A percentile compares a stretch with the other conserved stretches of the same genome.
Conservation (phyloP, 2,113 vertebrate species). For the Fulmarus glacialis region DNA sequence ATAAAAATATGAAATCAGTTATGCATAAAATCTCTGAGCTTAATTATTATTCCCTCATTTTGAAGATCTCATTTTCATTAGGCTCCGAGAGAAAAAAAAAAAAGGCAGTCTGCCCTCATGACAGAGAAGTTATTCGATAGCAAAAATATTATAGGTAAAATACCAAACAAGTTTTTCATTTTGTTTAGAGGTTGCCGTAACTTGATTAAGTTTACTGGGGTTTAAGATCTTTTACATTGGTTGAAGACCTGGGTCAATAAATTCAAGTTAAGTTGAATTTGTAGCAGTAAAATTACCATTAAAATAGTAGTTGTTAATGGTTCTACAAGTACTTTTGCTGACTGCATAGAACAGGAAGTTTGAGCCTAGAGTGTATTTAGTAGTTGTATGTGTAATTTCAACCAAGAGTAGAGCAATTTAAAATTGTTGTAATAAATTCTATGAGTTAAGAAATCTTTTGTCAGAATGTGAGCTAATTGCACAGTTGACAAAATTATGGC, state of each 20-base stretch:
- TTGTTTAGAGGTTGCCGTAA: neutral
- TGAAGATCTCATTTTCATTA: neutral
- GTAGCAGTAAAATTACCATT: neutral
- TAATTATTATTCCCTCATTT: neutral
- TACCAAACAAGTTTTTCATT: neutral
- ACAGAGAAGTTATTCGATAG: neutral
- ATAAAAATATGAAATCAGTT: neutral
- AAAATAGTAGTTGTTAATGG: neutral
- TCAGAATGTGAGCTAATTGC: neutral
- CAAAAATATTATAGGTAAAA: neutral
- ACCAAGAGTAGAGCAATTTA: neutral
- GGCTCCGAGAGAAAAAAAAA: neutral
- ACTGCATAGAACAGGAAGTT: neutral
- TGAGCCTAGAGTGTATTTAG: neutral
- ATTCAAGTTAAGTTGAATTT: neutral
- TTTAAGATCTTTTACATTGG: neutral
- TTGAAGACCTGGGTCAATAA: neutral
- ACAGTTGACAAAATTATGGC: neutral
- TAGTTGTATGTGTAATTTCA: neutral
- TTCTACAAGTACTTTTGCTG: neutral
- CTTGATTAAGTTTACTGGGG: rapidly evolving
- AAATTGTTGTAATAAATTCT: neutral
- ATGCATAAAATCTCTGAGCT: neutral
- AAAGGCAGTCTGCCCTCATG: no score
- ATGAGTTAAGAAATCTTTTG: neutral